Evolutionary conservation across 2,888 invertebrate genomes (phyloP).

Genomic region (Imbricaverruca yamaguchii): DNA sequence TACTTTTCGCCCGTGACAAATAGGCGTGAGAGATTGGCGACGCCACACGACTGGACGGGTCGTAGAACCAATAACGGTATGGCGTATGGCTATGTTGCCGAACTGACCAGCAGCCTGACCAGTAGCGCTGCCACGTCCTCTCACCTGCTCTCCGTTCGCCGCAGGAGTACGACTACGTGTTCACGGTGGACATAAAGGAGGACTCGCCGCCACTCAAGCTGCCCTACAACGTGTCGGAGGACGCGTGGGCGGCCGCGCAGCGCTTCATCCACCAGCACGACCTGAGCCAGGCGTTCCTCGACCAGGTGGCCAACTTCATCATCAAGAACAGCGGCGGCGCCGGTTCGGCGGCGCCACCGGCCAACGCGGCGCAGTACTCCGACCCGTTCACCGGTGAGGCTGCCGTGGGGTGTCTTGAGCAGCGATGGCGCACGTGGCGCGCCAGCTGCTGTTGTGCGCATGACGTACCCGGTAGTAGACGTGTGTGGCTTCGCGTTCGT

Average conservation of each 20-base stretch:
- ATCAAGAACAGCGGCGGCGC: slow-evolving; percentile 63
- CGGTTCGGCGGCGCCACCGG: slow-evolving; percentile 30
- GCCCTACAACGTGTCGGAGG: slow-evolving; percentile 81
- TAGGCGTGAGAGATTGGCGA: too few species aligned
- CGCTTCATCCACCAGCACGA: slow-evolving; percentile 76
- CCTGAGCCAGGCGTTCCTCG: slow-evolving; percentile 76
- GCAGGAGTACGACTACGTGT: slow-evolving; percentile 86
- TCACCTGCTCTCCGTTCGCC: background rate
- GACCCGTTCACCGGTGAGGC: slow-evolving; percentile 57
- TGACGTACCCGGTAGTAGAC: too few species aligned
- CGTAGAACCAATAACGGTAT: too few species aligned
- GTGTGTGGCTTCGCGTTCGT: too few species aligned
- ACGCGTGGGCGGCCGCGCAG: slow-evolving; percentile 88
- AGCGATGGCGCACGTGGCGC: too few species aligned
- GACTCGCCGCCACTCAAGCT: slow-evolving; percentile 78
- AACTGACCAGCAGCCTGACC: too few species aligned
- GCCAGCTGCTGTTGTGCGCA: too few species aligned
- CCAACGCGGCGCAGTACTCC: slow-evolving; percentile 42
- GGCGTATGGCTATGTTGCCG: too few species aligned
- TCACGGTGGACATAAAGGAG: slow-evolving; percentile 91
- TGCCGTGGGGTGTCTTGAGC: too few species aligned
- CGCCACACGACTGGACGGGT: too few species aligned
- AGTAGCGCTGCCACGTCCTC: too few species aligned
- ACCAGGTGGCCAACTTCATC: slow-evolving; percentile 86
- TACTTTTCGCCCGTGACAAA: too few species aligned